Evolutionary conservation across 2,113 vertebrate genomes (phyloP), one percentile per base, ranked within the genome.

Genomic region (Eleginops maclovinus): DNA sequence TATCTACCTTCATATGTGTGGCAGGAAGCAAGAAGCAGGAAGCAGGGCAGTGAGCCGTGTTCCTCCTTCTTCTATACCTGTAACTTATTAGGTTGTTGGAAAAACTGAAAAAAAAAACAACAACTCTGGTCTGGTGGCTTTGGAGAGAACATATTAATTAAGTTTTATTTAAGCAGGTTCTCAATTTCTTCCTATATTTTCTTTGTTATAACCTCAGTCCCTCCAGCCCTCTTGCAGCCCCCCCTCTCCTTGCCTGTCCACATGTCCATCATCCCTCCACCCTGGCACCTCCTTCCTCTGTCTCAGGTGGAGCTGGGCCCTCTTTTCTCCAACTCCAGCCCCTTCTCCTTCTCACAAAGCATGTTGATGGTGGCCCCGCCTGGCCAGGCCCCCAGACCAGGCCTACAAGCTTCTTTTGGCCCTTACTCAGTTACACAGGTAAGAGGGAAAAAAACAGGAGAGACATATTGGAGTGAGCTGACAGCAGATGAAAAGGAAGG

Each of bases 261-360:
- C 40, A 82, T 94, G 72, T 83, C 77, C 0, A 77, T 91, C 0
- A 21, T 85, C 3, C 79, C 90, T 36, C 73, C 85, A n/a, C 56
- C 88, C 19, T 94, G 92, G 93, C 72, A 72, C 49, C 79, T 84
- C 71, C 81, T 95, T 16, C 88, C 89, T 14, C 84, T 95, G 22
- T 93, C 91, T 14, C 93, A 94, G 75, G 87, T 44, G 1, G 89
- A 93, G 49, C 67, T 93, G 22, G 91, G 87, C 36, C 86, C 86
- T 59, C 75, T 94, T 26, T 94, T 94, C 72, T 92, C 92, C 84
- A 94, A 94, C 90, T 94, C 90, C 58, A 94, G 90, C 77, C 94
- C 94, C 36, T 93, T 91, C 72, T 81, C 92, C 56, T 88, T 73
- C 74, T 85, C 91, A 14, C 91, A 93, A 75, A 91, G 87, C 46